Evolutionary conservation across 37 sponge, comb jelly and placozoan species (phyloP).

Genomic region (Crambe crambe): DNA sequence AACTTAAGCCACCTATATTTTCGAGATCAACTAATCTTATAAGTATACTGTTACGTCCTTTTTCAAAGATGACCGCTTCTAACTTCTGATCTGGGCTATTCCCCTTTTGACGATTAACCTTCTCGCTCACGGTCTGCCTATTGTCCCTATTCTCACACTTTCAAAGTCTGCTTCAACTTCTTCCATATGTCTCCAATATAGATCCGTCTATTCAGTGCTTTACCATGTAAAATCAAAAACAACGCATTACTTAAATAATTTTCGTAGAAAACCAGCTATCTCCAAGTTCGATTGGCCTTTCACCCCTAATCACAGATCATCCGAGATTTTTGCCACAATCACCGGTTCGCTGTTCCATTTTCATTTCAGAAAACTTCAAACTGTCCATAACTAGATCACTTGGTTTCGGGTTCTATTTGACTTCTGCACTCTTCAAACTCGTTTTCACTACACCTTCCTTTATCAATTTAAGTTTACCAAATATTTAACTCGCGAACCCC

Average conservation of each 20-base stretch:
- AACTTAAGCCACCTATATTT: constrained; percentile 85
- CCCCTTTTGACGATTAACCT: constrained; percentile 78
- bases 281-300: constrained; percentile 90
- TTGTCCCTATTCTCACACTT: constrained; percentile 67
- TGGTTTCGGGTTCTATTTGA: constrained; percentile 83
- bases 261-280: constrained; percentile 95
- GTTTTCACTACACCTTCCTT: constrained; percentile 76
- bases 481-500: constrained; percentile 75
- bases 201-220: constrained; percentile 62
- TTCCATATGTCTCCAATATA: constrained; percentile 13
- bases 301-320: constrained; percentile 85
- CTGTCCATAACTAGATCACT: constrained; percentile 83
- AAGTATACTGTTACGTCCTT: constrained; percentile 83
- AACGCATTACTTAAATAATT: constrained; percentile 85
- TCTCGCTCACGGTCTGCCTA: constrained; percentile 75
- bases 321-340: constrained; percentile 94
- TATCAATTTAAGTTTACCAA: constrained; percentile 82
- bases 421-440: constrained; percentile 57
- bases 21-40: constrained; percentile 52
- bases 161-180: constrained; percentile 80
- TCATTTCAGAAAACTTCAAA: constrained; percentile 47
- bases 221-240: constrained; percentile 52
- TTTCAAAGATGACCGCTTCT: constrained; percentile 90
- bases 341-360: constrained; percentile 83
- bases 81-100: constrained; percentile 83